Percentiles rank a stretch among this genome's conserved stretches.
Evolutionary conservation across 1,140 invertebrate genomes (phyloP).

Genomic region (Ceratina australensis): DNA sequence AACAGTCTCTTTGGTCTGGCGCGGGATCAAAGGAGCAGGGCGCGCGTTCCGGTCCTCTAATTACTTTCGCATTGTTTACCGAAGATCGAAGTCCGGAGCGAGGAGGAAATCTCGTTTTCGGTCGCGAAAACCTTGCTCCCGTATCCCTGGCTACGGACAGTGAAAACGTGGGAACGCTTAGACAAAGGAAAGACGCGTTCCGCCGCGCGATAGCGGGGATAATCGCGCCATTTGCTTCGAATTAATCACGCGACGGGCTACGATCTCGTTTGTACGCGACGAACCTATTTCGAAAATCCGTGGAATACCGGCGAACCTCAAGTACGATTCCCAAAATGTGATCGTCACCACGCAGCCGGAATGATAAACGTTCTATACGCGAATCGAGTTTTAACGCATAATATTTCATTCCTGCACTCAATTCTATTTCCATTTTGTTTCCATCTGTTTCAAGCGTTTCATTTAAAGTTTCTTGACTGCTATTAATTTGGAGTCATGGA

Average conservation of each 20-base stretch:
- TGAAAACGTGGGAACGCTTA: conserved; percentile 57
- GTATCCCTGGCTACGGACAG: conserved; percentile 47
- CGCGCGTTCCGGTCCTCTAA: neutral
- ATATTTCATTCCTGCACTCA: no score
- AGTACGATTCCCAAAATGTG: no score
- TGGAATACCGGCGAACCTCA: no score
- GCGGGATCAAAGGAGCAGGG: neutral
- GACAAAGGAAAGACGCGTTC: conserved; percentile 48
- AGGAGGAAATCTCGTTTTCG: conserved; percentile 59
- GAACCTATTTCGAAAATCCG: no score
- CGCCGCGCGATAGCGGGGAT: conserved; percentile 19
- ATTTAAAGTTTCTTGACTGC: no score
- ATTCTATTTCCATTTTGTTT: no score
- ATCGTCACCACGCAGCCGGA: no score
- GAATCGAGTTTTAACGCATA: no score
- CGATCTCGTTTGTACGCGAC: no score
- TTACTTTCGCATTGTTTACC: conserved; percentile 31
- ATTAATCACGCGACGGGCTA: conserved; percentile 19
- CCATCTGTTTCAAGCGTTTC: no score
- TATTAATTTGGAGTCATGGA: no score
- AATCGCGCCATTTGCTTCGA: conserved; percentile 33
- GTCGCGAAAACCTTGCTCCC: conserved; percentile 53
- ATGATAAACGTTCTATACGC: no score
- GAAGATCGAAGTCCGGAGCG: neutral
- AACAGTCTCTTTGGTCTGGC: neutral